Conservation (phyloP, 2,888 invertebrate genomes). For the Deroplatys truncata region DNA sequence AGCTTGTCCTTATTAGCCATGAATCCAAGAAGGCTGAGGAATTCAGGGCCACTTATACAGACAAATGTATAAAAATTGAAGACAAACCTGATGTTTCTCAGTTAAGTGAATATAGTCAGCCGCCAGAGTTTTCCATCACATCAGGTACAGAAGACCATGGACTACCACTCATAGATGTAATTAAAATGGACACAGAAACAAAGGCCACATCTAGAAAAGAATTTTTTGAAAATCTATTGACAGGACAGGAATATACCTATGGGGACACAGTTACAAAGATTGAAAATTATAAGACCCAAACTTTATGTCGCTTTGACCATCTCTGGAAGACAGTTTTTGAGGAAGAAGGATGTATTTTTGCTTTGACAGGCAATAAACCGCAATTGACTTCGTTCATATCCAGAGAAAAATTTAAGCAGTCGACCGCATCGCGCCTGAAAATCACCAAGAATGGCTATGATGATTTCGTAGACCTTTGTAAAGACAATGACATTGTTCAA, state of each 20-base stretch:
- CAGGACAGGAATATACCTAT: background rate
- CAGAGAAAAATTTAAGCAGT: background rate
- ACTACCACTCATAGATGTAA: background rate
- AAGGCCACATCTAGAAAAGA: background rate
- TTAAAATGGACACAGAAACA: background rate
- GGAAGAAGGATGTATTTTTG: background rate
- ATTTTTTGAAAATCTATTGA: background rate
- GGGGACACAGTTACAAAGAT: background rate
- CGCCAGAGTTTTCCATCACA: background rate
- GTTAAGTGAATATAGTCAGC: background rate
- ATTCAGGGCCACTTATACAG: background rate
- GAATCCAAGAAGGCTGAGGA: background rate
- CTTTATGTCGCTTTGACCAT: background rate
- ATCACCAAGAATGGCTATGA: background rate
- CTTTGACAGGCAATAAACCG: background rate
- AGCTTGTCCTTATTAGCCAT: background rate
- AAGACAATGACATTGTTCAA: background rate
- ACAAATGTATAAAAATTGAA: background rate
- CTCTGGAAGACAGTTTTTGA: background rate
- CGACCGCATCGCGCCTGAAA: background rate
- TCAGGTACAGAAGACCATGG: background rate
- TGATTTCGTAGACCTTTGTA: background rate
- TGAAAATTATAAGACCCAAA: background rate
- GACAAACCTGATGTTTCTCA: background rate
- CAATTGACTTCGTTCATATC: background rate